These are phyloP conservation scores for Clarias magur DNA, from an alignment of 2,113 vertebrate genomes.

Conservation along the genomic window DNA sequence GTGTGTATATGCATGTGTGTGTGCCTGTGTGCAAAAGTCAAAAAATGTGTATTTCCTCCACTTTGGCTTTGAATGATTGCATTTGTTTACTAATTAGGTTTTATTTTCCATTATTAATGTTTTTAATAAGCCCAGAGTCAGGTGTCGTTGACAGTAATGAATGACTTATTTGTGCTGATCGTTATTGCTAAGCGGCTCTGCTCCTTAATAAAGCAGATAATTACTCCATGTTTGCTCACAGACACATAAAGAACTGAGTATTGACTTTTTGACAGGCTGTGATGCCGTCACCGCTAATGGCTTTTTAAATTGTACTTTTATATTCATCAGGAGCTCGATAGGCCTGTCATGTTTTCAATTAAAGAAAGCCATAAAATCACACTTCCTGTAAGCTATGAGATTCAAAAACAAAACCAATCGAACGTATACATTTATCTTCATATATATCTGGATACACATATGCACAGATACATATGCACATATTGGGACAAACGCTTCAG, in stretches of 20 bases:
- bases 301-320: slow-evolving; percentile 80
- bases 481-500: too few species aligned
- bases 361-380: slow-evolving; percentile 69
- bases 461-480: background rate
- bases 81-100: slow-evolving; percentile 82
- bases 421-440: background rate
- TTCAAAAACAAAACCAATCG: background rate
- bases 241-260: slow-evolving; percentile 78
- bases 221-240: slow-evolving; percentile 78
- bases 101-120: slow-evolving; percentile 76
- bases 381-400: slow-evolving; percentile 2
- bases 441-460: background rate
- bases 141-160: slow-evolving; percentile 82
- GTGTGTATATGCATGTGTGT: background rate
- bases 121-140: slow-evolving; percentile 81
- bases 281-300: slow-evolving; percentile 74
- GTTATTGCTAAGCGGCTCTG: slow-evolving; percentile 73
- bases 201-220: slow-evolving; percentile 79
- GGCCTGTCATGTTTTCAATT: slow-evolving; percentile 78
- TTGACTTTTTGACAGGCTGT: slow-evolving; percentile 79
- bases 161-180: slow-evolving; percentile 78
- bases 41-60: slow-evolving; percentile 64
- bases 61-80: slow-evolving; percentile 72
- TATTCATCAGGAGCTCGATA: slow-evolving; percentile 74
- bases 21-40: slow-evolving; percentile 49